Evolutionary conservation across 2,113 vertebrate species (phyloP), one percentile per base, ranked within the genome.

Genomic region (Zosterops japonicus): DNA sequence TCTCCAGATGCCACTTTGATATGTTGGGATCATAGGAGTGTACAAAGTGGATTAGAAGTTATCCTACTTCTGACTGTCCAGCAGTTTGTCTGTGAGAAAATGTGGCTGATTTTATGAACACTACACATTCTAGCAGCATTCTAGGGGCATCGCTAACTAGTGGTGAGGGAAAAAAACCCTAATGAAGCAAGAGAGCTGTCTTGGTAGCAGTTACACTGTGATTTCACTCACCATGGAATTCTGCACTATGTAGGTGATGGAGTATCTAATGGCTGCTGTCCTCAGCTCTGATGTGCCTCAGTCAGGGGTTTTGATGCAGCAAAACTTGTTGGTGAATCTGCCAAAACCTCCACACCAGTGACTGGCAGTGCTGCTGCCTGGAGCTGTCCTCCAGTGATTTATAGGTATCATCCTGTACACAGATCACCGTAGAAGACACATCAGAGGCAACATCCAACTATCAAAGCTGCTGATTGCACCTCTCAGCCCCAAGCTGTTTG

Each of bases 341-440:
- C 39, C 11, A 27, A 55, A 76, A 64, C 18, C 35, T 84, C 33
- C 47, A 35, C 44, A 11, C 5, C 12, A 10, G 27, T 12, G 27
- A 14, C 57, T 59, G 52, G 24, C 65, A 82, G 33, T 9, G 36
- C 19, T 69, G 28, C 63, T 63, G 55, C 52, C 71, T 78, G 72
- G n/a, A 55, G 33, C 47, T 47, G 55, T 23, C 24, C 41, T 78
- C 44, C 60, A 6, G 8, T 60, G 52, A 36, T 56, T 46, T 75
- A 55, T 36, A 42, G 23, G 11, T 50, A 27, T 28, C 44, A 19
- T 17, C 52, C 19, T 68, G 11, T 2, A 17, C 33, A 20, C 29
- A 47, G 46, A 67, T 31, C 64, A 55, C 11, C 0, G 0, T 16
- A 27, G 69, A 46, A 86, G 33, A 42, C 9, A n/a, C 1, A 9